phyloP scores from a whole-genome alignment of 2,888 invertebrate genomes.

The Malachius bipustulatus region DNA sequence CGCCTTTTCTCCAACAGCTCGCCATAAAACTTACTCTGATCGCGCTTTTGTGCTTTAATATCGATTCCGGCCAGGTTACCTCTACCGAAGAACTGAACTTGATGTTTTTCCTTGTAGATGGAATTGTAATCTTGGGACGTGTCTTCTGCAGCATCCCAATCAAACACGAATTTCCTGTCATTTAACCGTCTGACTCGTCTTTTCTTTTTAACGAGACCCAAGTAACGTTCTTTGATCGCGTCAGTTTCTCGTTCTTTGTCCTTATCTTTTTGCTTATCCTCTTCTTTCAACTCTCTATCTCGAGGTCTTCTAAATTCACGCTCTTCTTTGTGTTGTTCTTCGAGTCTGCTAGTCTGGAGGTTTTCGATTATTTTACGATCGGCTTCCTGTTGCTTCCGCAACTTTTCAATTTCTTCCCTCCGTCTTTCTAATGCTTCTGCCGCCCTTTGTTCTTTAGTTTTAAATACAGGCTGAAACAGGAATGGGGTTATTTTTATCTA shows the following conservation, averaged over 20 bases:
- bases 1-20: constrained; percentile 88
- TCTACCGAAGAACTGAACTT: constrained; percentile 95
- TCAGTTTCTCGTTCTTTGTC: constrained; percentile 89
- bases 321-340: constrained; percentile 31
- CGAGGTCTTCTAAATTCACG: constrained; percentile 37
- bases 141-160: constrained; percentile 99
- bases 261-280: constrained; percentile 51
- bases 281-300: constrained; percentile 36
- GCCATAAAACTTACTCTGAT: constrained; percentile 95
- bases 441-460: constrained; percentile 91
- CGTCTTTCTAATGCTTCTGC: constrained; percentile 79
- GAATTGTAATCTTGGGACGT: constrained; percentile 96
- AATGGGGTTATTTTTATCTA: constrained; percentile 1
- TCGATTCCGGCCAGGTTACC: constrained; percentile 98
- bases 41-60: constrained; percentile 88
- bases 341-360: constrained; percentile 27
- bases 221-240: constrained; percentile 90
- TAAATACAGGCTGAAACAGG: constrained; percentile 69
- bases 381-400: constrained; percentile 60
- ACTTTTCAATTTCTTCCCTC: constrained; percentile 76
- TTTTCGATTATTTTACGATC: constrained; percentile 38
- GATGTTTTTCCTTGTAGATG: constrained; percentile 92
- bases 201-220: constrained; percentile 88
- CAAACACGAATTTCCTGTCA: constrained; percentile 98
- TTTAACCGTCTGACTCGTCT: constrained; percentile 85